Evolutionary conservation across 1,140 invertebrate species (phyloP).

Genomic region (Cotesia chilonis): DNA sequence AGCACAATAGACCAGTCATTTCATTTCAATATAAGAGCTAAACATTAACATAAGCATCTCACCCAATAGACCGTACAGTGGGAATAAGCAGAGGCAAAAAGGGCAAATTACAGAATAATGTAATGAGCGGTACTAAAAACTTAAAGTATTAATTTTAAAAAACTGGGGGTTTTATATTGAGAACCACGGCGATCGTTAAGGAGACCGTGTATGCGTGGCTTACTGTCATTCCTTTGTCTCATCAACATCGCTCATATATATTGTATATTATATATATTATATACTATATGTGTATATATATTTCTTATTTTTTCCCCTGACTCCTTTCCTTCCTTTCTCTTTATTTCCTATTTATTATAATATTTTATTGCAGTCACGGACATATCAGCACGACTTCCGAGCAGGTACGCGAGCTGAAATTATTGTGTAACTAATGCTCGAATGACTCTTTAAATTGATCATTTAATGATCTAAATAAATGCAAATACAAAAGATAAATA

Average conservation of each 20-base stretch:
- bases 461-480: background rate
- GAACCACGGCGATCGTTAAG: conserved; percentile 6
- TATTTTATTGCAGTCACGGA: conserved; percentile 27
- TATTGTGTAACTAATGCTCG: conserved; percentile 11
- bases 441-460: conserved; percentile 22
- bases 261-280: background rate
- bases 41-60: too few species aligned
- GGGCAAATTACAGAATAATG: too few species aligned
- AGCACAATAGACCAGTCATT: background rate
- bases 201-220: conserved; percentile 15
- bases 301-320: background rate
- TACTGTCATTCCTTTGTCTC: conserved; percentile 11
- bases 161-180: background rate
- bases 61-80: too few species aligned
- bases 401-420: conserved; percentile 25
- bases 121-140: too few species aligned
- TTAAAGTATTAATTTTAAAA: background rate
- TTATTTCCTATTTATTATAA: background rate
- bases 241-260: too few species aligned
- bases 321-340: background rate
- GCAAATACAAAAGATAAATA: background rate
- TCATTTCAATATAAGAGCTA: background rate
- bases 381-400: conserved; percentile 26
- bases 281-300: background rate
- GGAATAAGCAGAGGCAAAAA: too few species aligned